Evolutionary conservation across 2,113 vertebrate genomes (phyloP), one percentile per base, ranked within the genome.

Genomic region (Myrmecophaga tridactyla): DNA sequence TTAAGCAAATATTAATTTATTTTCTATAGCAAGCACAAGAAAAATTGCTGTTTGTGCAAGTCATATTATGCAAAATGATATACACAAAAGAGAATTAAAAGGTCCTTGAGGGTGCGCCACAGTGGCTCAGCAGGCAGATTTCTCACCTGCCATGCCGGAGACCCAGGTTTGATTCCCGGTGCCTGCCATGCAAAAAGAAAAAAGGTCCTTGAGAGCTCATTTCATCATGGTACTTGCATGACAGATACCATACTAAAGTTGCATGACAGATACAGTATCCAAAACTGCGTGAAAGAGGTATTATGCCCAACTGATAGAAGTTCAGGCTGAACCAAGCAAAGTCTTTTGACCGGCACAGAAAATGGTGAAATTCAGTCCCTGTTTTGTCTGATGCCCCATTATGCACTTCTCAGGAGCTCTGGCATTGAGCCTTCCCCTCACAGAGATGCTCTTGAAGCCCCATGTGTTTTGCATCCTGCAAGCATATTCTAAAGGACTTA

Each of bases 1-100:
- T 91, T 80, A 89, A 81, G 76, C 91, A 96, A 91, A 87, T 90
- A 89, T n/a, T 87, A 65, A 94, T 90, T 95, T 97, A 80, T 85
- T 95, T 92, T 92, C 86, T 87, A 34, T 21, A 76, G 67, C 17
- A 25, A n/a, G 51, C 67, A 63, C 80, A 73, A 95, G 46, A 7
- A 87, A 90, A 87, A 84, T 80, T 93, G 63, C 89, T 85, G 56
- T 92, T 93, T 94, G 63, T 81, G 51, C 36, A 89, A 90, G 80
- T 90, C 29, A 53, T 58, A 85, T 90, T 67, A 53, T 75, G 78
- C 73, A 94, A 94, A 93, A n/a, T 89, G 53, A 75, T 95, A 86
- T 25, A 39, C n/a, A 87, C 65, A 43, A 92, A 92, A 82, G 13
- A 77, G 13, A 60, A 88, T n/a, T 20, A n/a, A 78, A 43, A 89